Evolutionary conservation across 2,888 invertebrate genomes (phyloP).

Genomic region (Nesidiocoris tenuis): DNA sequence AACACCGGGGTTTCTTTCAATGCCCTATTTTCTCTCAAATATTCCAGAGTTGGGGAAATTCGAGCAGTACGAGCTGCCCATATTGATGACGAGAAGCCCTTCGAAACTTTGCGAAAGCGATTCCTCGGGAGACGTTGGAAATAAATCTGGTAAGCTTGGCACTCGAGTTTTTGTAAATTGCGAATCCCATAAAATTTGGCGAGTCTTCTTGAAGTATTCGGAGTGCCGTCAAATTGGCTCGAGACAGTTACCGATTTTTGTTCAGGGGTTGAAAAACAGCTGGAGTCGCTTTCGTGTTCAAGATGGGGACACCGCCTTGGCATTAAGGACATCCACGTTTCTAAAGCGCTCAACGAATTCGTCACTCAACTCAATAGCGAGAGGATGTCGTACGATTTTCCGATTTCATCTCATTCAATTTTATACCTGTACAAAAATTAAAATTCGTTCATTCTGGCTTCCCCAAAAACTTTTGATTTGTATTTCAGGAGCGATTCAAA

Average conservation of each 20-base stretch:
- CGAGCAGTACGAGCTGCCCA: slow-evolving; percentile 9
- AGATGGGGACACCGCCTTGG: slow-evolving; percentile 16
- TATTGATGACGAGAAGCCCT: slow-evolving; percentile 12
- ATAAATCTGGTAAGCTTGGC: no score
- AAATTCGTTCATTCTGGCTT: no score
- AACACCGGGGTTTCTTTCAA: no score
- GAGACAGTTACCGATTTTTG: no score
- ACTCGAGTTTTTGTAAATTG: no score
- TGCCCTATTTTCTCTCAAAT: no score
- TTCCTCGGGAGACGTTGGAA: not conserved
- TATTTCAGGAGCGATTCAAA: slow-evolving; percentile 17
- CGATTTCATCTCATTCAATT: not conserved
- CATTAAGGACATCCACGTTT: slow-evolving; percentile 6
- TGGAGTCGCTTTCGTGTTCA: slow-evolving; percentile 10
- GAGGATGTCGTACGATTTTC: slow-evolving; percentile 17
- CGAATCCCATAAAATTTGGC: no score
- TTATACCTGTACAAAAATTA: not conserved
- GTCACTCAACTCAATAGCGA: slow-evolving; percentile 33
- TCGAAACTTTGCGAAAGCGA: slow-evolving; percentile 34
- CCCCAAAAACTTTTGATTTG: no score
- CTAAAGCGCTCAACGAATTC: slow-evolving; percentile 38
- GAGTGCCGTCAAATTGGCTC: no score
- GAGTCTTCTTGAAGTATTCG: no score
- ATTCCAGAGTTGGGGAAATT: not conserved
- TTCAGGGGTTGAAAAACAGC: slow-evolving; percentile 7